Evolutionary conservation across 2,797 vertebrate species (phyloP).

Genomic region (Neosilurus mollespiculum): DNA sequence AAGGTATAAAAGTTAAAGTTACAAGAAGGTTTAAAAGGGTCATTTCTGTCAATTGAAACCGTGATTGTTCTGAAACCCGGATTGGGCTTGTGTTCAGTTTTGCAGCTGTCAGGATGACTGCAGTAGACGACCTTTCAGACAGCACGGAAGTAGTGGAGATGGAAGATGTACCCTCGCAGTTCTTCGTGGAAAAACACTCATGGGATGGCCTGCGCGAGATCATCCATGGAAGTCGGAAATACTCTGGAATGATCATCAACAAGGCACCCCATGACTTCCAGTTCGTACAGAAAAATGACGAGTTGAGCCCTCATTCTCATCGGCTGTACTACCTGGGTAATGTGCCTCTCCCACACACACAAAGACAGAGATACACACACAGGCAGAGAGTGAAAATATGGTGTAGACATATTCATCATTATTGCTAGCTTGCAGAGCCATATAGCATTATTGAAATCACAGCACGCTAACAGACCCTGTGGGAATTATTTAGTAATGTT

Average conservation of each 20-base stretch:
- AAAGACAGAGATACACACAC: no score
- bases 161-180: constrained; percentile 85
- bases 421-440: not conserved
- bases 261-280: constrained; percentile 98
- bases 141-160: constrained; percentile 82
- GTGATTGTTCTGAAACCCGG: not conserved
- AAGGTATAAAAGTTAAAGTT: constrained; percentile 73
- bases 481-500: not conserved
- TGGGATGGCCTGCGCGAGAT: constrained; percentile 95
- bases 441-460: not conserved
- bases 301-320: constrained; percentile 90
- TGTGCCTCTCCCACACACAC: not conserved
- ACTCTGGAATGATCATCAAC: constrained; percentile 91
- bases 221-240: constrained; percentile 96
- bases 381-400: not conserved
- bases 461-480: not conserved
- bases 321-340: constrained; percentile 95
- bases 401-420: not conserved
- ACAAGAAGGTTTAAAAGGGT: not conserved
- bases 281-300: constrained; percentile 91
- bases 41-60: not conserved
- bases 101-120: constrained; percentile 83
- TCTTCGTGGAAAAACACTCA: constrained; percentile 93
- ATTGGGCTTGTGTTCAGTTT: constrained; percentile 61
- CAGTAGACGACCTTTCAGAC: constrained; percentile 81